Evolutionary conservation across 2,888 invertebrate genomes (phyloP), one percentile per base, ranked within the genome.

Genomic region (Zelleria hepariella): DNA sequence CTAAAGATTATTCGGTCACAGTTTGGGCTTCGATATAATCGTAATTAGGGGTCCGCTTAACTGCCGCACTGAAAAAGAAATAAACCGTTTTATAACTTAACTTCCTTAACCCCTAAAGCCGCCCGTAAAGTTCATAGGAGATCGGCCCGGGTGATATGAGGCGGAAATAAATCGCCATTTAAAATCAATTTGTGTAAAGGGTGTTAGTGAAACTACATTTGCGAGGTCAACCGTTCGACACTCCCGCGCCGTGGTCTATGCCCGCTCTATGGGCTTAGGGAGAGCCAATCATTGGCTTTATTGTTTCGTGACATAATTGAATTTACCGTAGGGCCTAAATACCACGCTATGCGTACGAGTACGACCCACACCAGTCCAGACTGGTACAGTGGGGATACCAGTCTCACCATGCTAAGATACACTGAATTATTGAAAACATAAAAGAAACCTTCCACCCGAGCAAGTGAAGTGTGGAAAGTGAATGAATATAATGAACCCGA

Each of bases 151-250:
- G 74, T 80, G 88, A 88, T 87, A 88, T 88, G 88, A 74, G 82
- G 80, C 86, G 86, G 88, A 88, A 87, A 87, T 87, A 87, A 87
- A 86, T 86, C 84, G 86, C 84, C 81, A 83, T 88, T 88, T 88
- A 87, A 88, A 88, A 87, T 86, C 88, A 88, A 88, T 88, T 88
- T 88, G 88, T 88, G 87, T 87, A 80, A 83, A 86, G 86, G 83
- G 79, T 75, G 78, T 75, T 72, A 66, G 67, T 58, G 67, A 78
- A 80, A 84, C 56, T 59, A 59, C 32, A 49, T 54, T 49, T 25
- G 23, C 25, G 56, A 21, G 42, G 26, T 25, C 42, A 53, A 7
- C 53, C 53, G 53, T 4, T 53, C 23, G 53, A 21, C 24, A 23
- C 51, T 51, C 18, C 54, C 26, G 25, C n/a, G 25, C 15, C 54